A percentile compares a stretch with the other conserved stretches of the same genome.
Evolutionary conservation across 2,113 vertebrate species (phyloP).

Genomic region (Pedionomus torquatus): DNA sequence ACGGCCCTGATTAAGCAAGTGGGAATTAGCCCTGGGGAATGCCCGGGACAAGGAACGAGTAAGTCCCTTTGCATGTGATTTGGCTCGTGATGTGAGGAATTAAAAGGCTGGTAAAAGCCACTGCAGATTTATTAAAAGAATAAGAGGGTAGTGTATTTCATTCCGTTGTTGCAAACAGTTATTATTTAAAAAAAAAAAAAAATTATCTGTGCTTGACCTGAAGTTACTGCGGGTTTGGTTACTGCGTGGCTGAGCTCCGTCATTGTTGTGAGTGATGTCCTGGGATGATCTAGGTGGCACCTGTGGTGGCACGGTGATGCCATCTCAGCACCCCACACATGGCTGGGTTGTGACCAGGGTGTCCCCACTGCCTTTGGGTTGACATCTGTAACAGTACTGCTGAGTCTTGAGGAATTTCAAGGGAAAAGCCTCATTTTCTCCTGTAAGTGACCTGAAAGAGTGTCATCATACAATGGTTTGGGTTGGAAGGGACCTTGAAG

Average conservation of each 20-base stretch:
- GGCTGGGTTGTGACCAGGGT: accelerated
- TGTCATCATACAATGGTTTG: no score
- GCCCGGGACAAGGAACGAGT: not conserved
- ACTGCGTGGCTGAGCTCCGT: not conserved
- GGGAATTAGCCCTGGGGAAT: not conserved
- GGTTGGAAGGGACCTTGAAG: no score
- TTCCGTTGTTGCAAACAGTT: not conserved
- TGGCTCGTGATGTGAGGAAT: not conserved
- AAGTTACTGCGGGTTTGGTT: not conserved
- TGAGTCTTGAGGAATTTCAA: not conserved
- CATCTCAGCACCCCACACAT: not conserved
- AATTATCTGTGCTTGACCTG: not conserved
- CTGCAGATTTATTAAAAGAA: not conserved
- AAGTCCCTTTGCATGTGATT: not conserved
- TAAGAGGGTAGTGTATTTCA: accelerated
- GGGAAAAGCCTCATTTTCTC: not conserved
- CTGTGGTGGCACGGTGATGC: not conserved
- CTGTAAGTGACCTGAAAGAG: not conserved
- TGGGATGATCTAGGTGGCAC: not conserved
- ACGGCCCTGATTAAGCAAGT: not conserved
- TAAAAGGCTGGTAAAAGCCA: not conserved
- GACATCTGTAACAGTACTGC: not conserved
- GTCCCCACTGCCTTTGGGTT: not conserved
- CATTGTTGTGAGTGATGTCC: accelerated
- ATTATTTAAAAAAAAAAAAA: no score